Base-by-base conservation (phyloP, 2,797 vertebrate species). In the Eupleurogrammus muticus region DNA sequence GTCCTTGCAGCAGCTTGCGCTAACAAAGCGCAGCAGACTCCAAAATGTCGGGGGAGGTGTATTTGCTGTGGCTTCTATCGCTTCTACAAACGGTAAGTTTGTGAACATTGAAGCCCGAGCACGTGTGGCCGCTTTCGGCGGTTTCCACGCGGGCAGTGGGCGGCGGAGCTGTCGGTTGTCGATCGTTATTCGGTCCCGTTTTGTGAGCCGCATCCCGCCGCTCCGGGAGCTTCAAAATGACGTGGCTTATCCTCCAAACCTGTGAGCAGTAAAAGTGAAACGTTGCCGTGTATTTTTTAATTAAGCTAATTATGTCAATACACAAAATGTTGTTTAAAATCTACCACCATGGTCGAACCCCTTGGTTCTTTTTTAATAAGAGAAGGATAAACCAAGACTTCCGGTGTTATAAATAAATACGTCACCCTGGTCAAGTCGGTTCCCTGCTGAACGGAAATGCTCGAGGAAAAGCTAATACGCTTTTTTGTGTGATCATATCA, bases 41-140 rank as follows among this genome's bases (percentile, higher is more conserved):
- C 75, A 93, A 92, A 85, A 94, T 95, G 94, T 93, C 92, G 89
- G 92, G 89, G 21, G 94, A 95, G 77, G 90, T 93, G 1, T 94
- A 91, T 67, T 79, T 95, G 34, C 64, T 95, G 35, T 95, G 94
- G 94, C 87, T 95, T 2, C 54, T 95, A 3, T 92, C 93, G 14
- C 54, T 95, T 20, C 63, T 95, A 71, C 89, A 95, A 71, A 92
- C 92, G 93, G 94, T 95, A 86, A 92, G 88, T 90, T 77, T 65
- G 52, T 35, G 36, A 28, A 70, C 1, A 5, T 0, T 23, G 1
- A 34, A 8, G 10, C 19, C n/a, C 2, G 0, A 9, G 3, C 2
- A 9, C 0, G 1, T 1, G 0, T 16, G 1, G 1, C 2, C 0
- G 2, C 8, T 13, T 19, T 47, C 1, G 7, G 1, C 4, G 1